Conservation (phyloP, 2,797 vertebrate species). For the Sebastes reedi region DNA sequence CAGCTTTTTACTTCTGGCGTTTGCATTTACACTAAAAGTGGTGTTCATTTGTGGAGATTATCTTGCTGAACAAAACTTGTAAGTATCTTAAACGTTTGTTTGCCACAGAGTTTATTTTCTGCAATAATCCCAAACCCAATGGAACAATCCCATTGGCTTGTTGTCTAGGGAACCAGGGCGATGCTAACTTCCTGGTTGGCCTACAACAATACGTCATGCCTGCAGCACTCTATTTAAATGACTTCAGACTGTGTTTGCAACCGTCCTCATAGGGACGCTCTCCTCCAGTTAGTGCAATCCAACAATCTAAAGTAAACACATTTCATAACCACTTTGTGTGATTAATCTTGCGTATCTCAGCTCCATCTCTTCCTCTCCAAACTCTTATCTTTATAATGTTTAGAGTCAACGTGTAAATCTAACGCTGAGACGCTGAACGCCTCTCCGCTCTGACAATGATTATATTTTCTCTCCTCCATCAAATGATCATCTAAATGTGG, state of each 20-base stretch:
- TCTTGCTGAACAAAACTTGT: no score
- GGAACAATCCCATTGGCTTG: no score
- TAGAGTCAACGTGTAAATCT: not conserved
- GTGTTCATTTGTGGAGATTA: no score
- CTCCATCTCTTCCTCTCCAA: not conserved
- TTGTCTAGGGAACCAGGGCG: no score
- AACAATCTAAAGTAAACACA: conserved; percentile 15
- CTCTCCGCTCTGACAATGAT: not conserved
- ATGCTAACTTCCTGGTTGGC: no score
- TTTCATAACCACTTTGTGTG: conserved; percentile 25
- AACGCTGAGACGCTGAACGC: not conserved
- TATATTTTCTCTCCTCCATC: conserved; percentile 30
- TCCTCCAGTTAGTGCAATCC: not conserved
- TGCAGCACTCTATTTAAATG: not conserved
- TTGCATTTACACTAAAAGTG: no score
- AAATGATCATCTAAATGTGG: conserved; percentile 39
- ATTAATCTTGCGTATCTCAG: conserved; percentile 1
- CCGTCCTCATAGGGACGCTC: not conserved
- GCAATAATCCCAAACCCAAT: no score
- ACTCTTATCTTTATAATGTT: not conserved
- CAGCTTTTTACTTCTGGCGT: no score
- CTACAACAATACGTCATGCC: no score
- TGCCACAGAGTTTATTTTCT: no score
- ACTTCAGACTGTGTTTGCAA: not conserved
- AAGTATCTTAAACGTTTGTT: no score